Evolutionary conservation across 64 coral and sea anemone genomes (phyloP).

Genomic region (Trachythela sp.): DNA sequence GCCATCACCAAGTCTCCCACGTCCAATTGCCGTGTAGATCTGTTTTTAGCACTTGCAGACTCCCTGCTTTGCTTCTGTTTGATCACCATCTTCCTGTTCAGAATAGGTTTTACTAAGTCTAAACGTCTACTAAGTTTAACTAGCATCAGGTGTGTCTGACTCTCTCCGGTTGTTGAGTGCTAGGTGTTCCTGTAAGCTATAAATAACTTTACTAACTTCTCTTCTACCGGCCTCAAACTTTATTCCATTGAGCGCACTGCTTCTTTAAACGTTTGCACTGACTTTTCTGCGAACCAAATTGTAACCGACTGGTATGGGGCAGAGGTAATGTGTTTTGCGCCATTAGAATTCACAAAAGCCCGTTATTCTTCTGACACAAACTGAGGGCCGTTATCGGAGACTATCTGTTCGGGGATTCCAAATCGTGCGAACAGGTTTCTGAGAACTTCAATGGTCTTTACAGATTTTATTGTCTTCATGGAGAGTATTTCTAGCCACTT

Average conservation of each 20-base stretch:
- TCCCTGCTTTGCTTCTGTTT: conserved; percentile 49
- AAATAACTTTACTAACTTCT: conserved; percentile 67
- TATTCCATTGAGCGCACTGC: background rate
- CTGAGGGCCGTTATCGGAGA: conserved; percentile 49
- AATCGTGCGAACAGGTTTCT: conserved; percentile 50
- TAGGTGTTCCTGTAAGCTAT: conserved; percentile 58
- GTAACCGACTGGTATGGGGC: conserved; percentile 50
- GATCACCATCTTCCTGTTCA: conserved; percentile 51
- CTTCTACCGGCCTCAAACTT: background rate
- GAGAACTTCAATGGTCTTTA: conserved; percentile 50
- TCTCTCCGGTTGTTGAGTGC: conserved; percentile 58
- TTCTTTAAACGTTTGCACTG: background rate
- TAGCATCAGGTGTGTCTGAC: conserved; percentile 49
- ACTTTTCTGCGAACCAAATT: conserved; percentile 2
- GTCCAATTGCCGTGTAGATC: conserved; percentile 23
- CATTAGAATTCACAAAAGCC: conserved; percentile 44
- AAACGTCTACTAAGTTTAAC: conserved; percentile 47
- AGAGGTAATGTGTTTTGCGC: conserved; percentile 36
- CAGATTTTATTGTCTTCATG: background rate
- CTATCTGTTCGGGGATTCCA: conserved; percentile 48
- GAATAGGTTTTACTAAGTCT: conserved; percentile 59
- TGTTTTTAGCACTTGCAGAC: conserved; percentile 27
- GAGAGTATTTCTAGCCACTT: conserved; percentile 50
- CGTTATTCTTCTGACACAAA: conserved; percentile 52
- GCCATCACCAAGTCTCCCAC: conserved; percentile 48